Base-by-base conservation (phyloP, 2,888 invertebrate species). In the Hypena proboscidalis region DNA sequence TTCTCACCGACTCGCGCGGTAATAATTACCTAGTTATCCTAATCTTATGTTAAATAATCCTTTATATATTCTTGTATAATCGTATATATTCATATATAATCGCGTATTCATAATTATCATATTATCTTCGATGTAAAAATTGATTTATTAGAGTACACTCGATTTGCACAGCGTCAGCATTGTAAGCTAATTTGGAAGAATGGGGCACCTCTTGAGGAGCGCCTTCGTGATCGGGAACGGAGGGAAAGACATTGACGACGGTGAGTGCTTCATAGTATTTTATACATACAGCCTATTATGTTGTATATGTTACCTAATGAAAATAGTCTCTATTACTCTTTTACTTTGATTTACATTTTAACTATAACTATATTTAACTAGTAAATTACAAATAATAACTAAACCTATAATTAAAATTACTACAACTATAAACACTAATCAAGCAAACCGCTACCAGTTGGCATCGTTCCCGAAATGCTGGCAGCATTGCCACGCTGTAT, bases 1-100 rank as follows among this genome's bases (percentile, higher is more conserved):
- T 59, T 58, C 65, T 36, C 56, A 71, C 90, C 90, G 90, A 89
- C 89, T 80, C 58, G 84, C 65, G 88, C 90, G 90, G 90, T 88
- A 77, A 67, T 68, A 37, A 62, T 64, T 46, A 31, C 58, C 54
- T 67, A 55, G 38, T 59, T 50, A 40, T 59, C 43, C 46, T 51
- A 50, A 58, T 54, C 50, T 62, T 56, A 33, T 11, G 10, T 20
- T 58, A 63, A 60, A 46, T 59, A 69, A 65, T 60, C 45, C 31
- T 62, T 43, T 41, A 4, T 20, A 33, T 49, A 35, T 54, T 52
- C 31, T 44, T 31, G 13, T 56, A 71, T 47, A 69, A 79, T 63
- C 57, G 58, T 59, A 67, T 22, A 45, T 55, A 58, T 46, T 43
- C 23, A 19, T 37, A 67, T 21, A 47, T 58, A 59, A 48, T 56